A percentile compares a stretch with the other conserved stretches of the same genome.
Conservation (phyloP, 2,797 vertebrate genomes). For the Pelobates cultripes region DNA sequence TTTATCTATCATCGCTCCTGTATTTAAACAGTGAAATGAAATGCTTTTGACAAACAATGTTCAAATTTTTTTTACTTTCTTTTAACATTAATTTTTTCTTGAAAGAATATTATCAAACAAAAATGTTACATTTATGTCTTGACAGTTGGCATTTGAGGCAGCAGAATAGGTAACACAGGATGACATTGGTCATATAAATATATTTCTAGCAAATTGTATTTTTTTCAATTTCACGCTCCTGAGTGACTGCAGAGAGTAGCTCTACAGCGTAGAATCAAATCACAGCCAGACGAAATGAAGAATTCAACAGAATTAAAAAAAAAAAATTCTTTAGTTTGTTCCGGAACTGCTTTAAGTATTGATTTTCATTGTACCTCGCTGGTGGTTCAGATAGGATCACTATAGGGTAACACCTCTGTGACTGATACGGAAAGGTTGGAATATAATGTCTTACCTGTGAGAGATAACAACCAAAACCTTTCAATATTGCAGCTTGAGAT, state of each 20-base stretch:
- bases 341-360: background rate
- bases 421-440: background rate
- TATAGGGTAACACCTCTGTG: background rate
- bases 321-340: background rate
- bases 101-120: too few relatives aligned
- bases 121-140: background rate
- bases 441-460: background rate
- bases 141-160: background rate
- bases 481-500: background rate
- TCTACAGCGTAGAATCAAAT: background rate
- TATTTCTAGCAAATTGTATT: background rate
- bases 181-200: background rate
- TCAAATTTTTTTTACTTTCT: too few relatives aligned
- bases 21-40: too few relatives aligned
- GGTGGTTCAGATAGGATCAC: slow-evolving; percentile 5
- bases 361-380: background rate
- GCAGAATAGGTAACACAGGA: background rate
- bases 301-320: background rate
- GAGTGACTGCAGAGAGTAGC: background rate
- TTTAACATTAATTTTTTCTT: too few relatives aligned
- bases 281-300: background rate
- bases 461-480: slow-evolving; percentile 1
- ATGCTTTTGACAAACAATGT: too few relatives aligned
- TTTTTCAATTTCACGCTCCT: slow-evolving; percentile 17
- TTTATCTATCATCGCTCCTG: too few relatives aligned